These are phyloP conservation scores for Diarsia dahlii DNA, from an alignment of 2,888 invertebrate genomes.

Conservation along the genomic window DNA sequence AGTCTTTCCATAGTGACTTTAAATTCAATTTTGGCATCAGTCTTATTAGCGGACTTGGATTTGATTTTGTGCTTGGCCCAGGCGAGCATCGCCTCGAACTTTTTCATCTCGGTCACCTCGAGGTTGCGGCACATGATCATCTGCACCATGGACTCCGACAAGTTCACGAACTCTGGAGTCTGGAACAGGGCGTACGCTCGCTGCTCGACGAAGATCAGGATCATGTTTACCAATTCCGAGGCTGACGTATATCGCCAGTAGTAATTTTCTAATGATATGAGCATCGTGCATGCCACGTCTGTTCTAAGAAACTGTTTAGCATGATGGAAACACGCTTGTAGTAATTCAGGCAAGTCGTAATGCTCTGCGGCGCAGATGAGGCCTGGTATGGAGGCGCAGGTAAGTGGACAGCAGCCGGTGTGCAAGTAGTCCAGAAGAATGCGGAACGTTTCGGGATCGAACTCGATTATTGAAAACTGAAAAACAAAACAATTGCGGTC, in stretches of 20 bases:
- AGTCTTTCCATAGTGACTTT: constrained; percentile 98
- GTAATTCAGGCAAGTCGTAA: constrained; percentile 97
- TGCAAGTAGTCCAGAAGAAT: constrained; percentile 97
- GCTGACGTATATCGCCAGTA: constrained; percentile 99
- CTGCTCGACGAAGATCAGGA: constrained; percentile 96
- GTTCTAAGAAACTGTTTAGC: constrained; percentile 98
- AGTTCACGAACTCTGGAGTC: constrained; percentile 95
- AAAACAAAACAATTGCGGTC: constrained; percentile 67
- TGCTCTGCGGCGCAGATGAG: constrained; percentile 98
- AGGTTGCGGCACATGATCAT: constrained; percentile 98
- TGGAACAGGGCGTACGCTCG: constrained; percentile 96
- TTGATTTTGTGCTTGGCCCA: constrained; percentile 97
- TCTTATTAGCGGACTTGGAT: constrained; percentile 94
- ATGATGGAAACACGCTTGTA: constrained; percentile 98
- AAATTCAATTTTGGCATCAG: constrained; percentile 97
- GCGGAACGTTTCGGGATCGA: constrained; percentile 98
- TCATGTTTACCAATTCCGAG: constrained; percentile 98
- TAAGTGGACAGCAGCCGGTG: constrained; percentile 97
- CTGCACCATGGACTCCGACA: constrained; percentile 98
- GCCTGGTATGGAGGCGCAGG: constrained; percentile 97
- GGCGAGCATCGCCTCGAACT: constrained; percentile 97
- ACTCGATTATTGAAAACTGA: constrained; percentile 98
- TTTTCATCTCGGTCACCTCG: constrained; percentile 96
- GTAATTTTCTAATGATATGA: constrained; percentile 97
- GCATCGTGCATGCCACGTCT: constrained; percentile 98